A percentile compares a stretch with the other conserved stretches of the same genome.
Conservation (phyloP, 2,888 invertebrate species). For the Temnothorax unifasciatus region DNA sequence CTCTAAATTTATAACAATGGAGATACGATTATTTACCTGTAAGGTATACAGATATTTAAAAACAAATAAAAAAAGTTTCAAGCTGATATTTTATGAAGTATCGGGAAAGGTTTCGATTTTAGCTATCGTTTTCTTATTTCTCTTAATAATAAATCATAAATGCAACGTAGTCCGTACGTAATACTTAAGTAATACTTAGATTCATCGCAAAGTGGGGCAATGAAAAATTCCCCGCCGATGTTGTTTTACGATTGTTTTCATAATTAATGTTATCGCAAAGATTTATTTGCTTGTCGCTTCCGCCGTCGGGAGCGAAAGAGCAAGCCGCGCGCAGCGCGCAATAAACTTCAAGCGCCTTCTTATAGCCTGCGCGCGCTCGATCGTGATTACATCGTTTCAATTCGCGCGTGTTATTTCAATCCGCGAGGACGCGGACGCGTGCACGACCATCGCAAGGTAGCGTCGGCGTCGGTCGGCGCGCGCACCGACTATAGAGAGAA, state of each 20-base stretch:
- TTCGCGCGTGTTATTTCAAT: slow-evolving; percentile 35
- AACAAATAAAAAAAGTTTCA: too few species aligned
- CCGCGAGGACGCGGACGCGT: slow-evolving; percentile 12
- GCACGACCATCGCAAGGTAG: slow-evolving; percentile 43
- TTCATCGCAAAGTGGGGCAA: neutral
- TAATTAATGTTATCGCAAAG: neutral
- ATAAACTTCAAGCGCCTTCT: neutral
- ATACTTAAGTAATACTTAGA: neutral
- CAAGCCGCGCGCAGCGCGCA: neutral
- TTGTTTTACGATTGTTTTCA: too few species aligned
- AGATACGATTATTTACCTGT: too few species aligned
- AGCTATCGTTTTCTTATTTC: neutral
- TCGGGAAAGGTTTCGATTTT: neutral
- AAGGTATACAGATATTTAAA: too few species aligned
- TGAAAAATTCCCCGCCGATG: neutral
- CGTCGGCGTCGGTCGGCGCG: slow-evolving; percentile 36
- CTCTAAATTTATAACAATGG: too few species aligned
- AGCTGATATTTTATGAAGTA: neutral
- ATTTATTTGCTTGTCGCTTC: slow-evolving; percentile 4
- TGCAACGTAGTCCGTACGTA: neutral
- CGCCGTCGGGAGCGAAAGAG: neutral
- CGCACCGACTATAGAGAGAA: slow-evolving; percentile 64
- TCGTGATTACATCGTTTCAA: slow-evolving; percentile 20
- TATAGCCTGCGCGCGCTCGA: neutral
- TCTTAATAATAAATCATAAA: neutral